phyloP scores from a whole-genome alignment of 2,113 vertebrate species.

The Galeopterus variegatus region DNA sequence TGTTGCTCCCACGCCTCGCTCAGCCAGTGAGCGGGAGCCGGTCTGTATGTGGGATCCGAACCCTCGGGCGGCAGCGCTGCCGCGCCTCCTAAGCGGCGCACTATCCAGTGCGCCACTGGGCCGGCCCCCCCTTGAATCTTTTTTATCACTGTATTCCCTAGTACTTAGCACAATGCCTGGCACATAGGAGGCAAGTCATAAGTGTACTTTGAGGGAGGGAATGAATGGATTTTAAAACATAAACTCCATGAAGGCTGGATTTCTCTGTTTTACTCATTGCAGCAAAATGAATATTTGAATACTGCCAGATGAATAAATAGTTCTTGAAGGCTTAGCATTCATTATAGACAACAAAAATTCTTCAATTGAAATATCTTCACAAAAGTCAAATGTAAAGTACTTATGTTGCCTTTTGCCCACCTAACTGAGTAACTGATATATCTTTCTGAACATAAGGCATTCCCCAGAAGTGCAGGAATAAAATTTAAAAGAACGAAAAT shows the following conservation, averaged over 20 bases:
- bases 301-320: not conserved
- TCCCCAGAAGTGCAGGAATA: not conserved
- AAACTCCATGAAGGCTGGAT: not conserved
- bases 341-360: slow-evolving; percentile 24
- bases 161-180: not conserved
- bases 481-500: slow-evolving; percentile 45
- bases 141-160: not conserved
- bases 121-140: too few species aligned
- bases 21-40: too few species aligned
- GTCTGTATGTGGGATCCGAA: too few species aligned
- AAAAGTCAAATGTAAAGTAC: slow-evolving; percentile 17
- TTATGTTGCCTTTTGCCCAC: slow-evolving; percentile 25
- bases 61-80: too few species aligned
- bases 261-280: slow-evolving; percentile 40
- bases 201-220: not conserved
- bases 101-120: too few species aligned
- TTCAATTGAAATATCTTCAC: not conserved
- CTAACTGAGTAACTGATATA: not conserved
- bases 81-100: too few species aligned
- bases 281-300: slow-evolving; percentile 44
- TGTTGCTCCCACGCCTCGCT: too few species aligned
- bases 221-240: slow-evolving; percentile 44
- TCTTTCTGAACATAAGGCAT: slow-evolving; percentile 59
- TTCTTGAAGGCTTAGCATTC: slow-evolving; percentile 1
- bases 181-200: not conserved